Base-by-base conservation (phyloP, 2,888 invertebrate genomes). In the Choreutis nemorana region DNA sequence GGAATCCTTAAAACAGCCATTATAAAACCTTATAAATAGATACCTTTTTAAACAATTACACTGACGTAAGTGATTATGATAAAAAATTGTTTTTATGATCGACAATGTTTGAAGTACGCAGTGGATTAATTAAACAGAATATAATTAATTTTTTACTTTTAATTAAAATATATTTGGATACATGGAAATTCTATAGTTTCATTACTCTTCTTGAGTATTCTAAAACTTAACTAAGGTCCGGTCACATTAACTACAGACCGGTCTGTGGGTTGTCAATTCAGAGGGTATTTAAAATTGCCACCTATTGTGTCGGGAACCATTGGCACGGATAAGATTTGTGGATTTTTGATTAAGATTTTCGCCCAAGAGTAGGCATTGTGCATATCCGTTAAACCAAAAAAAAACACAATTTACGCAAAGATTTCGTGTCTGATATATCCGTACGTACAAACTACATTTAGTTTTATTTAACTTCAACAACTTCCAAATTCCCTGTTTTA, bases 171-270 rank as follows among this genome's bases (percentile, higher is more conserved):
- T n/a, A n/a, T n/a, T n/a, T n/a, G n/a, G n/a, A n/a, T n/a, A n/a
- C n/a, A n/a, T n/a, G n/a, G n/a, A n/a, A n/a, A n/a, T n/a, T n/a
- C n/a, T n/a, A n/a, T n/a, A n/a, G n/a, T n/a, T n/a, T n/a, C n/a
- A n/a, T n/a, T n/a, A n/a, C n/a, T n/a, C n/a, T n/a, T n/a, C n/a
- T n/a, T n/a, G n/a, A n/a, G n/a, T n/a, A n/a, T n/a, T n/a, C n/a
- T n/a, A n/a, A n/a, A n/a, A n/a, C n/a, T n/a, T n/a, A n/a, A n/a
- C n/a, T n/a, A 65, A 65, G 62, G 73, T 70, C 72, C 72, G 52
- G 71, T n/a, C 71, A 73, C 77, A 77, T 77, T 78, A 77, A 71
- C 57, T 68, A 61, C 75, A 75, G 73, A 50, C 65, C 63, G 41
- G 49, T 59, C 56, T 60, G 47, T 44, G 52, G 54, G 53, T 58